A percentile compares a stretch with the other conserved stretches of the same genome.
These are phyloP conservation scores for Cantharis lateralis DNA, from an alignment of 2,888 invertebrate species.

Conservation along the genomic window DNA sequence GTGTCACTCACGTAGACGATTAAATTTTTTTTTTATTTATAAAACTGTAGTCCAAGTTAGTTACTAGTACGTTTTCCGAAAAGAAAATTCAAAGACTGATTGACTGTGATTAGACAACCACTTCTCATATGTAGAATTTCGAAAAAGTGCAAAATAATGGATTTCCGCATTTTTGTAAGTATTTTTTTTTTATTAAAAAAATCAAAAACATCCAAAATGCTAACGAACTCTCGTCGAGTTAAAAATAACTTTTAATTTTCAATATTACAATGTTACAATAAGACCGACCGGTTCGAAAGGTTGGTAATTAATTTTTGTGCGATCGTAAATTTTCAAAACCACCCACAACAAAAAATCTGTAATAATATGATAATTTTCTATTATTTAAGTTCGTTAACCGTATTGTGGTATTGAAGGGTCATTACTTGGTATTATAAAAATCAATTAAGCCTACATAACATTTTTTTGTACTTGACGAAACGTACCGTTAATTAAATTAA, in stretches of 20 bases:
- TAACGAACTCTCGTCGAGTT: not conserved
- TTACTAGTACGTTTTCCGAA: not conserved
- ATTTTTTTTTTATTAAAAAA: not conserved
- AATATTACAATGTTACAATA: too few species aligned
- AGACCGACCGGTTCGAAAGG: not conserved
- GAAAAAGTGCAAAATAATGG: constrained; percentile 3
- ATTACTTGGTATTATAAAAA: not conserved
- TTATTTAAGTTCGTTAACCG: not conserved
- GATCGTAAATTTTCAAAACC: not conserved
- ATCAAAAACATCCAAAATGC: not conserved
- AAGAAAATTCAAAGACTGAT: constrained; percentile 24
- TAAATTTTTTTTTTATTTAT: not conserved
- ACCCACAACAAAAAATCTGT: not conserved
- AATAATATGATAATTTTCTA: not conserved
- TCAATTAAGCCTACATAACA: not conserved
- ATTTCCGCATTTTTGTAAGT: constrained; percentile 20
- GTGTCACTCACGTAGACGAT: constrained; percentile 40
- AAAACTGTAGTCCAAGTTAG: not conserved
- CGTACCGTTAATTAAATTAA: not conserved
- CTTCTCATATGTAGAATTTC: not conserved
- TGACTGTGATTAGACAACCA: constrained; percentile 10
- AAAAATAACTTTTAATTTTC: not conserved
- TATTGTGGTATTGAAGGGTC: not conserved
- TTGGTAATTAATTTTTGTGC: not conserved
- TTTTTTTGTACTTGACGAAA: not conserved